Evolutionary conservation across 2,113 vertebrate species (phyloP).

Genomic region (Prinia subflava): DNA sequence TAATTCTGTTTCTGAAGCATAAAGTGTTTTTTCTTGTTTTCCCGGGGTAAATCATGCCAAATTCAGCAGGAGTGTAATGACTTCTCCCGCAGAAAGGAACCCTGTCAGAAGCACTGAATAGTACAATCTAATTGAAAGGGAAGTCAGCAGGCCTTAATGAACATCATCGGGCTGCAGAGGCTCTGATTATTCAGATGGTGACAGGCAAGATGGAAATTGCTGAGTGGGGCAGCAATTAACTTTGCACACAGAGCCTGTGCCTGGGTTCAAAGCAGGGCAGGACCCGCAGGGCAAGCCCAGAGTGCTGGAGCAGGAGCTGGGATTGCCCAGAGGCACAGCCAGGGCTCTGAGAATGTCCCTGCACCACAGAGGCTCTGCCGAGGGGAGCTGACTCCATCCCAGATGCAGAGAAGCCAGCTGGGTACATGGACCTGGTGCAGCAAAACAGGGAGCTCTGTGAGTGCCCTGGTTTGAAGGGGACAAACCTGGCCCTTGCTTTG

Average conservation of each 20-base stretch:
- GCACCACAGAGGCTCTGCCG: background rate
- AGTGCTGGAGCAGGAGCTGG: background rate
- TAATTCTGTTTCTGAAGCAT: background rate
- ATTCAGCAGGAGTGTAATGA: background rate
- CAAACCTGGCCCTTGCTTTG: background rate
- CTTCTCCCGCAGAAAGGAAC: background rate
- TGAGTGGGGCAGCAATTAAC: background rate
- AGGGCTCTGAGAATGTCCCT: background rate
- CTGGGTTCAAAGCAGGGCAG: background rate
- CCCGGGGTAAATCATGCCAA: background rate
- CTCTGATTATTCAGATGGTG: background rate
- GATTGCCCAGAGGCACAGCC: background rate
- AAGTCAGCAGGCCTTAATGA: conserved; percentile 17
- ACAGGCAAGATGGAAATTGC: background rate
- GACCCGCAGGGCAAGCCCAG: background rate
- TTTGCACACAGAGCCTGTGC: background rate
- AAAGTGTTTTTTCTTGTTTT: background rate
- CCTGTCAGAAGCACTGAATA: background rate
- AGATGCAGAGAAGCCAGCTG: background rate
- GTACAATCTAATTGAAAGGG: background rate
- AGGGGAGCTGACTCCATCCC: background rate
- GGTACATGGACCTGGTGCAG: background rate
- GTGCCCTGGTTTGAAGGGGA: background rate
- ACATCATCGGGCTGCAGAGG: background rate
- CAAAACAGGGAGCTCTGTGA: background rate